Evolutionary conservation across 2,888 invertebrate species (phyloP).

Genomic region (Anagyrus pseudococci): DNA sequence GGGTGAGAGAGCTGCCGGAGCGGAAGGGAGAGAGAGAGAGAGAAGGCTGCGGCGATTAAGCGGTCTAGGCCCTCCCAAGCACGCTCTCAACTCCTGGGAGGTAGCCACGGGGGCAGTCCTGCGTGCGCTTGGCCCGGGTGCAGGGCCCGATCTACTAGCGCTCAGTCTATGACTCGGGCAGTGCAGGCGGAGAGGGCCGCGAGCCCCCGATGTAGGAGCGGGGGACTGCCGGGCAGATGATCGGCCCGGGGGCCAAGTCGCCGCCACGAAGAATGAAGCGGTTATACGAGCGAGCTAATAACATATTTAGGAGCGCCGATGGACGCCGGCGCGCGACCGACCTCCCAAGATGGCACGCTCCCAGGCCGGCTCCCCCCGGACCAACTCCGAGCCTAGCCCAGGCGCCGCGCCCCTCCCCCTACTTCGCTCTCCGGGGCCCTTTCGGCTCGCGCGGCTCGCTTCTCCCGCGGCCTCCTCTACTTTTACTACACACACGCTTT

Average conservation of each 20-base stretch:
- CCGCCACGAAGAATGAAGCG: slow-evolving; percentile 59
- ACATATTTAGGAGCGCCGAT: slow-evolving; percentile 59
- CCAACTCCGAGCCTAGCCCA: neutral
- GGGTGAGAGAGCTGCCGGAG: neutral
- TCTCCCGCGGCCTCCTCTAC: no score
- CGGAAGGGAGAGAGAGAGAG: slow-evolving; percentile 4
- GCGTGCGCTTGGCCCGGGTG: neutral
- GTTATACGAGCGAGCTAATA: slow-evolving; percentile 62
- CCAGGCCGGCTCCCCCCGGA: slow-evolving; percentile 35
- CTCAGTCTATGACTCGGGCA: no score
- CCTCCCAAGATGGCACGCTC: slow-evolving; percentile 62
- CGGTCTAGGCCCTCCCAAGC: slow-evolving; percentile 60
- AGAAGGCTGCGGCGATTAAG: slow-evolving; percentile 56
- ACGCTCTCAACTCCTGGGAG: slow-evolving; percentile 57
- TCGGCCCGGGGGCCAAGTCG: slow-evolving; percentile 57
- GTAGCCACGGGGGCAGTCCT: slow-evolving; percentile 37
- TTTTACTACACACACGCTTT: no score
- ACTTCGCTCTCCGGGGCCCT: neutral
- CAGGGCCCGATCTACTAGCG: neutral
- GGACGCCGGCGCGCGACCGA: slow-evolving; percentile 40
- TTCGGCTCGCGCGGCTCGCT: no score
- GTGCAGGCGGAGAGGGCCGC: neutral
- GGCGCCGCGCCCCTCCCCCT: slow-evolving; percentile 1
- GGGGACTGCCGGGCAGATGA: slow-evolving; percentile 25
- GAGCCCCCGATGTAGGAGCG: neutral